Evolutionary conservation across 1,140 invertebrate genomes (phyloP), one percentile per base, ranked within the genome.

Genomic region (Rhizoglyphus robini): DNA sequence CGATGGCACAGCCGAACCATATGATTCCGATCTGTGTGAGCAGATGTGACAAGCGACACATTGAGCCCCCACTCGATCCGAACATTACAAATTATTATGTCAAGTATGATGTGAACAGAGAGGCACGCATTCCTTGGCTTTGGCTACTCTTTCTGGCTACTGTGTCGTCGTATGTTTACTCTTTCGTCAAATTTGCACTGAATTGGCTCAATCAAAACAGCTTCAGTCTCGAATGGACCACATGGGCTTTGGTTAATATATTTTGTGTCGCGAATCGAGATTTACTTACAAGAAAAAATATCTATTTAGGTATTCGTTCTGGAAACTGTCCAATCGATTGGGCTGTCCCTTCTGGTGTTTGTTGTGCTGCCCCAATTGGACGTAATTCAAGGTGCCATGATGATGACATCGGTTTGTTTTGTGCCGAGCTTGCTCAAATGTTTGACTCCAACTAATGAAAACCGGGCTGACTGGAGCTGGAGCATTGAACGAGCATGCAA

Each of bases 101-200:
- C n/a, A n/a, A n/a, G n/a, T n/a, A n/a, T n/a, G n/a, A 60, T 13
- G 8, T 57, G 2, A 46, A 61, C 34, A 62, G 68, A 54, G 83
- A 85, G 67, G 89, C 94, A 75, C 81, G 88, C 46, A 85, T 93
- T 59, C 87, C 86, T 11, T 95, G 90, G 90, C 89, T 90, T 73
- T 95, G 91, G 91, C 87, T 86, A 63, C 76, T 95, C 15, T 78
- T 93, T 47, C 85, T 90, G 68, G 87, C 85, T 0, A 91, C 88
- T 72, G 80, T 86, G 64, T 48, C 72, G 72, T n/a, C n/a, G n/a
- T n/a, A n/a, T n/a, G n/a, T n/a, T n/a, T n/a, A n/a, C n/a, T n/a
- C n/a, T n/a, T n/a, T n/a, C n/a, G n/a, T n/a, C n/a, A n/a, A n/a
- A n/a, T n/a, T n/a, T n/a, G n/a, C n/a, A n/a, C n/a, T n/a, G n/a